Conservation (phyloP, 2,888 invertebrate species). For the Noctua comes region DNA sequence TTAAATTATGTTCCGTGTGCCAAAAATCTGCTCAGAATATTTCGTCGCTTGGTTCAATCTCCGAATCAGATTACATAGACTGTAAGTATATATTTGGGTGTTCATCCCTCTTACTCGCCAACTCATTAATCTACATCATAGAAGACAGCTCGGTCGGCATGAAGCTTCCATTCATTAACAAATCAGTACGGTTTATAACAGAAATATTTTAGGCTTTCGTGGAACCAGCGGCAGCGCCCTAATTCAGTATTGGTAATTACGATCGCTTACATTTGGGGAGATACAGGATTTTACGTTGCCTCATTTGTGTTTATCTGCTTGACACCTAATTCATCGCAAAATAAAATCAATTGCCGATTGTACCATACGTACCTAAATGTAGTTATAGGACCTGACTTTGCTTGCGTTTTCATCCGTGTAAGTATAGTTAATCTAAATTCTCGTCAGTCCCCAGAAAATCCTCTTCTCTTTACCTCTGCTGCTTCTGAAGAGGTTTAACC, state of each 20-base stretch:
- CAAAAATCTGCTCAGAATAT: background rate
- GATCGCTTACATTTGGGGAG: background rate
- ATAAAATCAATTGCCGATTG: background rate
- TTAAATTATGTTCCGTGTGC: background rate
- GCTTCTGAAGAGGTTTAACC: background rate
- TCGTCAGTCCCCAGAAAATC: background rate
- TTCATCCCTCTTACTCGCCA: conserved; percentile 20
- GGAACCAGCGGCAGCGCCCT: background rate
- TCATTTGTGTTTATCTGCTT: background rate
- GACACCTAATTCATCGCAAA: background rate
- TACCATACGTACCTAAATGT: background rate
- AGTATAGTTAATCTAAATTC: background rate
- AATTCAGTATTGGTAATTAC: conserved; percentile 14
- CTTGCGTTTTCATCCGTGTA: background rate
- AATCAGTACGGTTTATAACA: conserved; percentile 30
- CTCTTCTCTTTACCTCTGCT: background rate
- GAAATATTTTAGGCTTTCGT: conserved; percentile 23
- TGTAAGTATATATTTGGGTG: conserved; percentile 16
- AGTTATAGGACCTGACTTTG: background rate
- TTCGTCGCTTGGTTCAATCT: conserved; percentile 30
- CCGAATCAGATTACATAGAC: conserved; percentile 29
- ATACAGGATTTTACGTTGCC: background rate
- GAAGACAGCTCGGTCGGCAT: conserved; percentile 38
- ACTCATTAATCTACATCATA: conserved; percentile 48
- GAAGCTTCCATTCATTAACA: conserved; percentile 42